These are phyloP conservation scores for Rhopalosiphum nymphaeae DNA, from an alignment of 2,888 invertebrate genomes.

Conservation along the genomic window DNA sequence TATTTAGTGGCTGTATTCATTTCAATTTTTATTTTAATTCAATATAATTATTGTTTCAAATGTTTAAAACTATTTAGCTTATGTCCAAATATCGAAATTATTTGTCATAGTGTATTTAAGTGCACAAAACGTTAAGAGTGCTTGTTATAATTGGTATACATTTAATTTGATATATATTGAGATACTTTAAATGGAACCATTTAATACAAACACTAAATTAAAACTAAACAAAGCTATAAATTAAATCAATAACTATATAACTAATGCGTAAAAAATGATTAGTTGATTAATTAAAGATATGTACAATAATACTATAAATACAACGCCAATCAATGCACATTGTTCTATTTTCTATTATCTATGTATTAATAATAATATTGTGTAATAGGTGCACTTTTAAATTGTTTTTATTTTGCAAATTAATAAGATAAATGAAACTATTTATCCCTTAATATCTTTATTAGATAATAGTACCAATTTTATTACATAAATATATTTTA, in stretches of 20 bases:
- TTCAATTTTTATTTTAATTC: background rate
- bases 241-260: background rate
- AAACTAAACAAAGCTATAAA: background rate
- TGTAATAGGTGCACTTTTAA: background rate
- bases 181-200: background rate
- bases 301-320: background rate
- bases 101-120: background rate
- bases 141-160: background rate
- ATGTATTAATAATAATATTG: background rate
- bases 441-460: background rate
- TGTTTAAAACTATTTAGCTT: background rate
- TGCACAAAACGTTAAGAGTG: background rate
- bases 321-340: background rate
- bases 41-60: background rate
- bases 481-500: no score
- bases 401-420: background rate
- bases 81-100: background rate
- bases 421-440: background rate
- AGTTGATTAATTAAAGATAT: background rate
- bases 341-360: background rate
- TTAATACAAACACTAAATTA: background rate
- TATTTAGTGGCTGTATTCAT: background rate
- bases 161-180: no score
- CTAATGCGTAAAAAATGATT: background rate
- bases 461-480: background rate